phyloP scores from a whole-genome alignment of 1,140 invertebrate genomes.

The Leptopilina boulardi region DNA sequence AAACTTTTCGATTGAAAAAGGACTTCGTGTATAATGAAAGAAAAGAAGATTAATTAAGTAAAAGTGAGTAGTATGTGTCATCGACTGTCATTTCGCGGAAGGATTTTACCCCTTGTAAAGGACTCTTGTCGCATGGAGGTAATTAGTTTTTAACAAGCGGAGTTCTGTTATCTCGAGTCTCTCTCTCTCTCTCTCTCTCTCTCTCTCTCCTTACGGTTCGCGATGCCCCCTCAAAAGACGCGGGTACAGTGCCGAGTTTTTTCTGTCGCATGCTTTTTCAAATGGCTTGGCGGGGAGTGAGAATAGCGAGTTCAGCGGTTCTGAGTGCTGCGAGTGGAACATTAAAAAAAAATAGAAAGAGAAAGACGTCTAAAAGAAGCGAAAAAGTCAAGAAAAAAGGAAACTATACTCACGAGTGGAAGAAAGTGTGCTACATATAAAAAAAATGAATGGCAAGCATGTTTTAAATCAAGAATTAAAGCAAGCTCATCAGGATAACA shows the following conservation, averaged over 20 bases:
- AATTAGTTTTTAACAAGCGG: constrained; percentile 59
- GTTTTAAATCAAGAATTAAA: neutral
- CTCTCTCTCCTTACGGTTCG: constrained; percentile 49
- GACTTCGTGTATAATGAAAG: neutral
- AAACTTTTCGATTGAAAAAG: neutral
- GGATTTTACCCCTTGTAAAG: neutral
- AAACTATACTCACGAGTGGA: constrained; percentile 1
- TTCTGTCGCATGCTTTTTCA: constrained; percentile 50
- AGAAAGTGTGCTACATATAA: neutral
- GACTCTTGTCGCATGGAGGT: constrained; percentile 28
- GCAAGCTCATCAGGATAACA: neutral
- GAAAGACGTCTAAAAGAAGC: too few relatives aligned
- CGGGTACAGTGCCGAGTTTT: constrained; percentile 31
- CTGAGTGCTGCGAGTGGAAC: neutral
- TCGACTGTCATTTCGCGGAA: constrained; percentile 23
- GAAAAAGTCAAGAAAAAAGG: neutral
- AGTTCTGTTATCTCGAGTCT: constrained; percentile 56
- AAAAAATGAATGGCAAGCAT: neutral
- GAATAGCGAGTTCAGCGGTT: neutral
- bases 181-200: too few relatives aligned
- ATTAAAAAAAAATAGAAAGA: constrained; percentile 18
- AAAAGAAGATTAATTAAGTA: neutral
- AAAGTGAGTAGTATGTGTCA: neutral
- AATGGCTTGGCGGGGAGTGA: constrained; percentile 40
- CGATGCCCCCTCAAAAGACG: constrained; percentile 51